phyloP scores from a whole-genome alignment of 53 echinoderm and acorn worm genomes.

The Echinometra lucunter region DNA sequence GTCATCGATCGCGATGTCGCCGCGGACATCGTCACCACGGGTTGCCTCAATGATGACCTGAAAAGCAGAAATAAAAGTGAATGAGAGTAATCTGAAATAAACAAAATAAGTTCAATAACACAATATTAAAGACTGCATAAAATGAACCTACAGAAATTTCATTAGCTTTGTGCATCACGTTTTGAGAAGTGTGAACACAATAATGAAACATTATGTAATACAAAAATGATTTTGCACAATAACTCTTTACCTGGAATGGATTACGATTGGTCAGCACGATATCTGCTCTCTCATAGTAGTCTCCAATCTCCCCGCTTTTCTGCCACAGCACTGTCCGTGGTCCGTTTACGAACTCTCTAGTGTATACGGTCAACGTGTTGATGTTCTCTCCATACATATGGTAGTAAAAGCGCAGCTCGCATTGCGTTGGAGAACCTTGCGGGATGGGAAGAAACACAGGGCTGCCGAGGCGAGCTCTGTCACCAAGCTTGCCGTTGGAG shows the following conservation, averaged over 20 bases:
- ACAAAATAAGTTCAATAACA: no score
- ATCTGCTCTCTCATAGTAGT: constrained; percentile 78
- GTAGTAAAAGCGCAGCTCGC: constrained; percentile 91
- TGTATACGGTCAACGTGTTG: constrained; percentile 87
- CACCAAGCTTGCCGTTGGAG: constrained; percentile 79
- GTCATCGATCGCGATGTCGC: constrained; percentile 94
- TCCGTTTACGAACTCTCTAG: constrained; percentile 81
- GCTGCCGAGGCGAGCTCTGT: constrained; percentile 89
- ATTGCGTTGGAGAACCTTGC: constrained; percentile 53
- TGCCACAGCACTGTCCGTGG: constrained; percentile 74
- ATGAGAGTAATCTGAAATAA: no score
- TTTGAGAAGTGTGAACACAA: no score
- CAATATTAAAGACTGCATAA: no score
- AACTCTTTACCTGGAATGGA: constrained; percentile 83
- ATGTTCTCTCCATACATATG: constrained; percentile 91
- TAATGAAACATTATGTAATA: no score
- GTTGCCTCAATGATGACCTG: constrained; percentile 94
- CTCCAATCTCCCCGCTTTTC: constrained; percentile 67
- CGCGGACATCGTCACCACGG: constrained; percentile 80
- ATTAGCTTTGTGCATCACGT: no score
- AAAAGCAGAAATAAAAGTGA: background rate
- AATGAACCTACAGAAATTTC: no score
- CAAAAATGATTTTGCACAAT: no score
- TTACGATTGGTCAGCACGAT: constrained; percentile 69
- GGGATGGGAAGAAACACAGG: constrained; percentile 36